Conservation (phyloP, 2,113 vertebrate genomes). For the Sylvietta virens region DNA sequence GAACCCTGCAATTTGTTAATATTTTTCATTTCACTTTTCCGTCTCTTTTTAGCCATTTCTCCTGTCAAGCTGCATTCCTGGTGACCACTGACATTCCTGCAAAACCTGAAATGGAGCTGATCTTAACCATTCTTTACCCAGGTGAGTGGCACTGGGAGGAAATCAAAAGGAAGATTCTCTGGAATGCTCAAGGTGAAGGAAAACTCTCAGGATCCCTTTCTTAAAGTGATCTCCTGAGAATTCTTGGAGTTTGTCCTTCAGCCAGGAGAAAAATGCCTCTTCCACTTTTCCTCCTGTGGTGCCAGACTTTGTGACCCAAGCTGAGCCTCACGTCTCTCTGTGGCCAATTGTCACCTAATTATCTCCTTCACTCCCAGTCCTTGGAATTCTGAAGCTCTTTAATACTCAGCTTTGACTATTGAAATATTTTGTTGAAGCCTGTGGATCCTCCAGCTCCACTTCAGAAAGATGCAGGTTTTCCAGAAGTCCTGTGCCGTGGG, state of each 20-base stretch:
- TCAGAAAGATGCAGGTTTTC: not conserved
- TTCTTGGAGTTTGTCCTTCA: not conserved
- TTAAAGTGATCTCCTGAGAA: not conserved
- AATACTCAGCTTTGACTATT: accelerated
- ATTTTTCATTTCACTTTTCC: not conserved
- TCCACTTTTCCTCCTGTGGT: not conserved
- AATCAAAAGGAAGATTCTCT: not conserved
- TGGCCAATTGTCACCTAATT: not conserved
- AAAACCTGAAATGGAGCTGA: not conserved
- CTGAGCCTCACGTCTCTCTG: not conserved
- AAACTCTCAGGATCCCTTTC: not conserved
- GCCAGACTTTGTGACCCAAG: not conserved
- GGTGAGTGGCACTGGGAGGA: accelerated
- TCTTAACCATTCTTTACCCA: not conserved
- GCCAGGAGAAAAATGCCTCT: accelerated
- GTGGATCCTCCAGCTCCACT: not conserved
- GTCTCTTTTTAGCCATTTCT: not conserved
- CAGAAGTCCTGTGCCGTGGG: not conserved
- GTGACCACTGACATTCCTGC: not conserved
- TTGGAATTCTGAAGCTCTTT: not conserved
- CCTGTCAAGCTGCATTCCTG: too few species aligned
- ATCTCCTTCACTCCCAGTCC: not conserved
- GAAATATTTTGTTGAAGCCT: not conserved
- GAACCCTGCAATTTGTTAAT: not conserved
- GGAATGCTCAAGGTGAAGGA: not conserved